Evolutionary conservation across 2,113 vertebrate genomes (phyloP).

Genomic region (Spheniscus mendiculus): DNA sequence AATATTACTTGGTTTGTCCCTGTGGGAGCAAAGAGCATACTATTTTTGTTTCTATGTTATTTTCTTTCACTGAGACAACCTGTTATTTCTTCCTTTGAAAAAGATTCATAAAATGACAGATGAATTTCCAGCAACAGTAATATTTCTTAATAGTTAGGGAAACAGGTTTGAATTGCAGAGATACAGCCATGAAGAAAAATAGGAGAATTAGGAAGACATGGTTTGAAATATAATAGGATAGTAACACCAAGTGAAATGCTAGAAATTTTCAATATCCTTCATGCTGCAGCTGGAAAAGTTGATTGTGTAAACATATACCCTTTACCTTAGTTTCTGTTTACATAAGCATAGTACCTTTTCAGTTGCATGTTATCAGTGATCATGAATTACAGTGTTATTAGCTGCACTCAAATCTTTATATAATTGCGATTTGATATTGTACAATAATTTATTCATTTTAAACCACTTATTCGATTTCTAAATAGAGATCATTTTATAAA

Average conservation of each 20-base stretch:
- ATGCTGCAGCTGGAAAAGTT: neutral
- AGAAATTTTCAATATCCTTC: neutral
- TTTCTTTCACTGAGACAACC: constrained; percentile 59
- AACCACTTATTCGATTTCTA: neutral
- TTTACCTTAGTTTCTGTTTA: neutral
- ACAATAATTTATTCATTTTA: neutral
- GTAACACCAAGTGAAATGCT: constrained; percentile 10
- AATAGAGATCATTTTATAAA: neutral
- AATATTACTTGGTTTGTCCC: constrained; percentile 61
- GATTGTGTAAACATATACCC: neutral
- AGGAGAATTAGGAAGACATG: constrained; percentile 38
- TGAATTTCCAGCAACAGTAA: constrained; percentile 64
- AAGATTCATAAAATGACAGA: constrained; percentile 68
- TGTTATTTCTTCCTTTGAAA: constrained; percentile 72
- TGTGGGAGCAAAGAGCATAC: constrained; percentile 32
- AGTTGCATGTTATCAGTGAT: neutral
- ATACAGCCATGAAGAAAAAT: constrained; percentile 44
- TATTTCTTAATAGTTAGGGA: constrained; percentile 59
- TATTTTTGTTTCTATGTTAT: constrained; percentile 9
- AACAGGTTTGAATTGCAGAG: constrained; percentile 14
- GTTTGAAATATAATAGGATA: constrained; percentile 55
- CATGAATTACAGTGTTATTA: neutral
- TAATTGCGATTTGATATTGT: neutral
- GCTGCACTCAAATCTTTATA: neutral
- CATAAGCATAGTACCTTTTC: neutral